These are phyloP conservation scores for Porites lutea DNA, from an alignment of 64 coral and sea anemone species.

Conservation along the genomic window DNA sequence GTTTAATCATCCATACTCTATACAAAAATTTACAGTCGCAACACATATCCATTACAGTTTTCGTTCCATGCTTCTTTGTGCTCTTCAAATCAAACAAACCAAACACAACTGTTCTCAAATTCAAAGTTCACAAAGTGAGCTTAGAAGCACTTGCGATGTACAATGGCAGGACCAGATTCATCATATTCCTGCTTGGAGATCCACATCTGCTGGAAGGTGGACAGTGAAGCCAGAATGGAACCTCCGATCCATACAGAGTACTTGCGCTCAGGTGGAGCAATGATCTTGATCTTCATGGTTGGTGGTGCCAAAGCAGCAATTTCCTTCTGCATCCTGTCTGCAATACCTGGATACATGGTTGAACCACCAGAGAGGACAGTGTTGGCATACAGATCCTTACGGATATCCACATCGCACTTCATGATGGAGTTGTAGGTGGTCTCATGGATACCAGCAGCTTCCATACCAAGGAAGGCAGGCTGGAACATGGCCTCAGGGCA, in stretches of 20 bases:
- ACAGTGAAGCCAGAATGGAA: constrained; percentile 85
- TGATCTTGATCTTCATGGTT: constrained; percentile 96
- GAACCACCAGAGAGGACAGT: constrained; percentile 86
- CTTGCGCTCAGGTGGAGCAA: constrained; percentile 90
- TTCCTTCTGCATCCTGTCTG: constrained; percentile 94
- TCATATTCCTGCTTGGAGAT: constrained; percentile 92
- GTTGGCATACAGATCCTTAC: constrained; percentile 89
- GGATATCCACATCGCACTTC: constrained; percentile 94
- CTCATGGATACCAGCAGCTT: constrained; percentile 89
- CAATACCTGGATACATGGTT: constrained; percentile 93
- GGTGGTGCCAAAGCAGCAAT: constrained; percentile 82
- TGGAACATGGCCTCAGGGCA: constrained; percentile 89
- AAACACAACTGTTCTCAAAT: constrained; percentile 18
- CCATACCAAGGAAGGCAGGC: constrained; percentile 88
- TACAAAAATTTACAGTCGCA: constrained; percentile 36
- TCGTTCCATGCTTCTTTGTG: not conserved
- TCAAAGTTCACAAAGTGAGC: not conserved
- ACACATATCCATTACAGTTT: not conserved
- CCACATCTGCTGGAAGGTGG: constrained; percentile 96
- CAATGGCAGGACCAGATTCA: constrained; percentile 89
- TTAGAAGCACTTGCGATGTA: constrained; percentile 92
- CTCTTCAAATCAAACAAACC: not conserved
- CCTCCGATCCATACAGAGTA: constrained; percentile 94
- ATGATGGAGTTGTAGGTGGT: constrained; percentile 93
- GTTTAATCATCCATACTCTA: not conserved